These are phyloP conservation scores for Leucopsar rothschildi DNA, from an alignment of 2,113 vertebrate species.

Conservation along the genomic window DNA sequence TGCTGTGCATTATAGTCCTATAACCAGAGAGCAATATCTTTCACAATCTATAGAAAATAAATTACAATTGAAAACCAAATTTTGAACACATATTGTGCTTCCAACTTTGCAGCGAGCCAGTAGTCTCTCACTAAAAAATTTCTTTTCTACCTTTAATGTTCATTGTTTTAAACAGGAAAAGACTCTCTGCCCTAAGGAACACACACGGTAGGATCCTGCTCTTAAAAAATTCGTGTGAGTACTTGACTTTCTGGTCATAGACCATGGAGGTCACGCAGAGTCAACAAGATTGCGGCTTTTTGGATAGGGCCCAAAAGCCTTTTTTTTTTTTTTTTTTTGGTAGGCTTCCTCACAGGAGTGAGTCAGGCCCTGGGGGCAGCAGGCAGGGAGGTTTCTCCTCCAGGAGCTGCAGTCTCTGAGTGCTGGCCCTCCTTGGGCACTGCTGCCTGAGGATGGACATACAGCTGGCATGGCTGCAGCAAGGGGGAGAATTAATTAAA, in stretches of 20 bases:
- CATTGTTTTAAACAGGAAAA: constrained; percentile 5
- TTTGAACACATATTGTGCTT: neutral
- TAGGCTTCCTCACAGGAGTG: neutral
- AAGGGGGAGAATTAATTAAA: no score
- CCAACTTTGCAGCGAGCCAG: neutral
- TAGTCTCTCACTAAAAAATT: neutral
- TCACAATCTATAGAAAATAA: constrained; percentile 41
- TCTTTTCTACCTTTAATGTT: neutral
- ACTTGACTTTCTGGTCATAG: neutral
- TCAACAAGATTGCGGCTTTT: neutral
- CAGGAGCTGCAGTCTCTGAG: neutral
- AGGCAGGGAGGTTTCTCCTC: neutral
- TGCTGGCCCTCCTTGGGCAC: accelerated
- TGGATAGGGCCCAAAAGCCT: neutral
- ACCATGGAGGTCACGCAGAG: neutral
- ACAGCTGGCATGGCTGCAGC: neutral
- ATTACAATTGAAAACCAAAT: constrained; percentile 36
- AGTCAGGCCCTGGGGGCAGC: neutral
- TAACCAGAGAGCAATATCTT: constrained; percentile 25
- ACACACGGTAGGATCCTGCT: neutral
- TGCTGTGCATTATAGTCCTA: neutral
- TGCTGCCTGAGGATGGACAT: accelerated
- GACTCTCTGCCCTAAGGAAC: neutral
- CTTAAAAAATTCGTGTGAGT: neutral
- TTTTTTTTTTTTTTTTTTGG: neutral